Evolutionary conservation across 2,113 vertebrate genomes (phyloP).

Genomic region (Periophthalmus modestus): DNA sequence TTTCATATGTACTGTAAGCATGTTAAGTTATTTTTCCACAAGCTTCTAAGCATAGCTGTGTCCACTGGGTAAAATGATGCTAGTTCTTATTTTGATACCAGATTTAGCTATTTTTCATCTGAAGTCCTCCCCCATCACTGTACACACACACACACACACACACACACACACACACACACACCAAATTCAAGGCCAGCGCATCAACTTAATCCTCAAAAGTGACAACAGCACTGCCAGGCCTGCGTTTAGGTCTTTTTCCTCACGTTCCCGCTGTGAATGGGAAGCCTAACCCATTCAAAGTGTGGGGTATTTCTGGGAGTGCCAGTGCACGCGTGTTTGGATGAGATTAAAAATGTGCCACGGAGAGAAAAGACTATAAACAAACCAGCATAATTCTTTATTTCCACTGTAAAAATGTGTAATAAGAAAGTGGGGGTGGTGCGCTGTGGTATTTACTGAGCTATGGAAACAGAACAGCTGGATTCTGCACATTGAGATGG

Average conservation of each 20-base stretch:
- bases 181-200: constrained; percentile 25
- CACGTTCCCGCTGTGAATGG: constrained; percentile 44
- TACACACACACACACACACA: too few species aligned
- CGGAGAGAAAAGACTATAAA: constrained; percentile 33
- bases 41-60: constrained; percentile 16
- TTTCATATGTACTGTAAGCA: not conserved
- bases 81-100: constrained; percentile 19
- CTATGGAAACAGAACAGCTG: not conserved
- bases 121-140: not conserved
- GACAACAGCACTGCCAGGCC: constrained; percentile 19
- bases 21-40: not conserved
- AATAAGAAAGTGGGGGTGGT: not conserved
- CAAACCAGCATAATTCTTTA: constrained; percentile 41
- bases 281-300: constrained; percentile 45
- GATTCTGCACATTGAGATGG: not conserved
- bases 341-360: constrained; percentile 59
- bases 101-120: constrained; percentile 41
- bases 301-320: constrained; percentile 62
- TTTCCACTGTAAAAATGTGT: constrained; percentile 6
- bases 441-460: not conserved
- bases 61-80: constrained; percentile 9
- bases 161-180: too few species aligned
- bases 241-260: constrained; percentile 43
- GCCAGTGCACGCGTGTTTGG: constrained; percentile 44
- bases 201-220: constrained; percentile 34